A percentile compares a stretch with the other conserved stretches of the same genome.
Conservation (phyloP, 1,140 invertebrate genomes). For the Myzus persicae region DNA sequence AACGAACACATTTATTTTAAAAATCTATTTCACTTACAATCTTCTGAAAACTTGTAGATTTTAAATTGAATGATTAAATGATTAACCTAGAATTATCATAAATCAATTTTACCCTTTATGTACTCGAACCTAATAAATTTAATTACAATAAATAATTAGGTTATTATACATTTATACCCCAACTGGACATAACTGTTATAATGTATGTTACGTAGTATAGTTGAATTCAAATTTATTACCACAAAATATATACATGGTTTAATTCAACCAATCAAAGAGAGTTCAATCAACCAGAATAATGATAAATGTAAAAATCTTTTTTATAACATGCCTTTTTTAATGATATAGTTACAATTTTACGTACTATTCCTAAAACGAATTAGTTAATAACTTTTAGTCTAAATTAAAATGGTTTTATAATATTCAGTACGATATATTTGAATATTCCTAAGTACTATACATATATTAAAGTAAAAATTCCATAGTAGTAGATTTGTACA, state of each 20-base stretch:
- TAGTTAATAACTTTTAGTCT: background rate
- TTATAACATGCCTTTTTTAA: background rate
- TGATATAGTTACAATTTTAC: background rate
- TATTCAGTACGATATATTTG: background rate
- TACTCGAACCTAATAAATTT: background rate
- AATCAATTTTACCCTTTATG: background rate
- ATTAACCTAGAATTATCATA: background rate
- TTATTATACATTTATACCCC: background rate
- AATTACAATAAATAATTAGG: background rate
- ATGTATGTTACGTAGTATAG: background rate
- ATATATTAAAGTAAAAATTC: no score
- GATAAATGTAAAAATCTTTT: background rate
- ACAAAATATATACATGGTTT: background rate
- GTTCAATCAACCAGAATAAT: background rate
- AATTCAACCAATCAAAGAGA: background rate
- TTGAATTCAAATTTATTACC: background rate
- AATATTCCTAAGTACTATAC: no score
- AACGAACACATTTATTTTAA: background rate
- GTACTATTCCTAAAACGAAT: background rate
- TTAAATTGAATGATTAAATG: background rate
- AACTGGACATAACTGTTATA: background rate
- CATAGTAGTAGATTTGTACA: no score
- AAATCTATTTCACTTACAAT: background rate
- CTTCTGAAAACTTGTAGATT: background rate
- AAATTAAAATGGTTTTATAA: background rate